These are phyloP conservation scores for Strigamia crassipes DNA, from an alignment of 2,888 invertebrate genomes.

Conservation along the genomic window DNA sequence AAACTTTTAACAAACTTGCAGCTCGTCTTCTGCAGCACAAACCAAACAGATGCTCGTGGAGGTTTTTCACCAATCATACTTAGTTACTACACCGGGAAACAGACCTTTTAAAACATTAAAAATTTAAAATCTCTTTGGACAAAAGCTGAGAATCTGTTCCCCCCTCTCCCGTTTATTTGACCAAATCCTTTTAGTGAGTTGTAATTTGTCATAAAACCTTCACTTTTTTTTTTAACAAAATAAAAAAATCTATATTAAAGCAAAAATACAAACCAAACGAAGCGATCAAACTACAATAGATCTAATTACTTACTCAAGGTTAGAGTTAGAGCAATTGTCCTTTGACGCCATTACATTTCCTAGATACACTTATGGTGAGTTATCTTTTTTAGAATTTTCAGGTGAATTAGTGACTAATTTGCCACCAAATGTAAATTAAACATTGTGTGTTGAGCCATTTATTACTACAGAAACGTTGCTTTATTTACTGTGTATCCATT, in stretches of 20 bases:
- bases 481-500: too few species aligned
- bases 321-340: too few species aligned
- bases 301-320: too few species aligned
- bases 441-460: too few species aligned
- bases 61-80: constrained; percentile 35
- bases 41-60: neutral
- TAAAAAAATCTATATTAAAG: neutral
- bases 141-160: neutral
- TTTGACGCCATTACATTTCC: too few species aligned
- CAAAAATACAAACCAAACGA: too few species aligned
- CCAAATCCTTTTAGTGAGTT: constrained; percentile 5
- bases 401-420: too few species aligned
- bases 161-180: neutral
- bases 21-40: neutral
- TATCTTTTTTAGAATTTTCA: too few species aligned
- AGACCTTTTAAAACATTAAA: constrained; percentile 38
- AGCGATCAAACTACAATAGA: too few species aligned
- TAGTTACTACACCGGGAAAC: neutral
- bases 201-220: neutral
- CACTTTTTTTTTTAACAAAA: neutral
- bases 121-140: constrained; percentile 40
- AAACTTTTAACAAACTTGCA: constrained; percentile 32
- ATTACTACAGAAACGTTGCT: too few species aligned
- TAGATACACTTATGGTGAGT: too few species aligned
- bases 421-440: too few species aligned